Conservation (phyloP, 2,888 invertebrate species). For the Leptodirus hochenwartii region DNA sequence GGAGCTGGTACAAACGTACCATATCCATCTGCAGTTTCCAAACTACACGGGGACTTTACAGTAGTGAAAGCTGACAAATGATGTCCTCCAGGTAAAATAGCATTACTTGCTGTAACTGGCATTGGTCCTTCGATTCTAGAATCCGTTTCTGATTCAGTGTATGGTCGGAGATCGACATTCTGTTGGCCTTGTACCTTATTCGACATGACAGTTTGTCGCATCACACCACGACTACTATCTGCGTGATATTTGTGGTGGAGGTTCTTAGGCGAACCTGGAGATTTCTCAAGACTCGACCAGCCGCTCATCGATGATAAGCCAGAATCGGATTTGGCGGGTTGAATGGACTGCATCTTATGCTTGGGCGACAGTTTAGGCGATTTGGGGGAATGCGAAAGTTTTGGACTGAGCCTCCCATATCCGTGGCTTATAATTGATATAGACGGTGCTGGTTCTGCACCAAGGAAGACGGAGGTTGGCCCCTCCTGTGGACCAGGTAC, state of each 20-base stretch:
- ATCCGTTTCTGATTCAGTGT: slow-evolving; percentile 38
- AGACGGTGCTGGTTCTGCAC: slow-evolving; percentile 22
- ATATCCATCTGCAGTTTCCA: slow-evolving; percentile 28
- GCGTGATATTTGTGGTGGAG: slow-evolving; percentile 14
- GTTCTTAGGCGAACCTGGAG: slow-evolving; percentile 62
- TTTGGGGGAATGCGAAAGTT: slow-evolving; percentile 44
- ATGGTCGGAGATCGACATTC: slow-evolving; percentile 22
- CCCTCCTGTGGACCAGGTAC: slow-evolving; percentile 18
- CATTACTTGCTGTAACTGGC: slow-evolving; percentile 17
- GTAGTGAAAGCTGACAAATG: slow-evolving; percentile 35
- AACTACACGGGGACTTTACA: slow-evolving; percentile 31
- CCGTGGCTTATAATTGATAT: slow-evolving; percentile 23
- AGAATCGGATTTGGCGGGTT: slow-evolving; percentile 67
- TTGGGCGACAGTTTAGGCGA: slow-evolving; percentile 57
- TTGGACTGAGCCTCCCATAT: slow-evolving; percentile 43
- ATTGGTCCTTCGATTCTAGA: slow-evolving; percentile 22
- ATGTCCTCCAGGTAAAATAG: slow-evolving; percentile 29
- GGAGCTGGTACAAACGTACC: slow-evolving; percentile 35
- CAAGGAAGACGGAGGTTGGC: slow-evolving; percentile 28
- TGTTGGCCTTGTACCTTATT: slow-evolving; percentile 8
- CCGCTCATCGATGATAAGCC: slow-evolving; percentile 77
- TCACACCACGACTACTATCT: slow-evolving; percentile 4
- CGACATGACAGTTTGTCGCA: slow-evolving; percentile 7
- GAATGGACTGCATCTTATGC: slow-evolving; percentile 42
- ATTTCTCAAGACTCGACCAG: slow-evolving; percentile 71